Conservation (phyloP, 1,140 invertebrate genomes). For the Macrobrachium rosenbergii region DNA sequence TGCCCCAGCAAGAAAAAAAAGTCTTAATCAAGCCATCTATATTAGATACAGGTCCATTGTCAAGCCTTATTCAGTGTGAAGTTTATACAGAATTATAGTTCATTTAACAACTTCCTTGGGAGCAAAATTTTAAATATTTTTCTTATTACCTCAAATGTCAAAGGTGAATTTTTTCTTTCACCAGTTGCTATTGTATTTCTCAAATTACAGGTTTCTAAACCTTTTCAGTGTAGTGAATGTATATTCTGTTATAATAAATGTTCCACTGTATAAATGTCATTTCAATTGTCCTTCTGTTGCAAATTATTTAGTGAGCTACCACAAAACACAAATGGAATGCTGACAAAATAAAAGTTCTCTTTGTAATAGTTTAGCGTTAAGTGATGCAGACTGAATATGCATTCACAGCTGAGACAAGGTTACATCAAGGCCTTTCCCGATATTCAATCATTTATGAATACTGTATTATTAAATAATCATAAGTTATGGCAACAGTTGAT, state of each 20-base stretch:
- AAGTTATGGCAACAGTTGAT: neutral
- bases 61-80: too few relatives aligned
- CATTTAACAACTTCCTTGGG: too few relatives aligned
- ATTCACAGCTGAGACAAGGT: constrained; percentile 32
- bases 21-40: too few relatives aligned
- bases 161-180: neutral
- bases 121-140: neutral
- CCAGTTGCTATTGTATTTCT: neutral
- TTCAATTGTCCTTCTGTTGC: constrained; percentile 26
- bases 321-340: neutral
- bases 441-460: neutral
- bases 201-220: constrained; percentile 28
- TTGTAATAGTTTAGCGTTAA: neutral
- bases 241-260: constrained; percentile 62
- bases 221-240: constrained; percentile 57
- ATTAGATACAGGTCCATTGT: too few relatives aligned
- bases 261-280: constrained; percentile 30
- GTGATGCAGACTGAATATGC: constrained; percentile 47
- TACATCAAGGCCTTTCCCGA: neutral
- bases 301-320: constrained; percentile 8
- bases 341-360: neutral
- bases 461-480: neutral
- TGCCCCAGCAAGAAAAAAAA: too few relatives aligned
- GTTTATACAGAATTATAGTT: too few relatives aligned
- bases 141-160: neutral